Evolutionary conservation across 1,140 invertebrate genomes (phyloP).

Genomic region (Theocolax elegans): DNA sequence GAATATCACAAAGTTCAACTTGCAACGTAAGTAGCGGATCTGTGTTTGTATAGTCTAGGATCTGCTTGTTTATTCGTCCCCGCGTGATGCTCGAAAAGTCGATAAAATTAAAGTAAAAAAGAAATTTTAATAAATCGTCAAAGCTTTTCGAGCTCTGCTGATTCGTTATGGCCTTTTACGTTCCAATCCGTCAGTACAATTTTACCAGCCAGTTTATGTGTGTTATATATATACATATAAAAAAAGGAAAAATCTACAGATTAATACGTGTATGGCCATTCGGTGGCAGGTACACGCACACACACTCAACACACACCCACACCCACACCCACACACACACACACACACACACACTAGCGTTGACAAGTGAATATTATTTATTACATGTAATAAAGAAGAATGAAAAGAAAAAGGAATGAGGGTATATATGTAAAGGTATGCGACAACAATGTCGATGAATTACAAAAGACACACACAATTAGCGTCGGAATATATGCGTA

Average conservation of each 20-base stretch:
- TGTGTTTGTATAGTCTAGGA: conserved; percentile 2
- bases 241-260: neutral
- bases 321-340: no score
- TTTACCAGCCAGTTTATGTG: conserved; percentile 38
- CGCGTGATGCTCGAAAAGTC: conserved; percentile 17
- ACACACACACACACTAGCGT: no score
- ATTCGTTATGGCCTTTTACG: conserved; percentile 33
- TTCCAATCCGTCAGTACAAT: conserved; percentile 36
- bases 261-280: neutral
- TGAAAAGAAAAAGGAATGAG: no score
- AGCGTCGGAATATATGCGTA: neutral
- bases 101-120: neutral
- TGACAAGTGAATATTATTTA: conserved; percentile 11
- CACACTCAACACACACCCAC: no score
- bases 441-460: neutral
- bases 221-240: neutral
- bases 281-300: no score
- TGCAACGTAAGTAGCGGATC: conserved; percentile 14
- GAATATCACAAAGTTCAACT: no score
- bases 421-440: conserved; percentile 1
- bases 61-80: conserved; percentile 25
- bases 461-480: no score
- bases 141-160: conserved; percentile 23
- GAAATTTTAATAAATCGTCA: neutral
- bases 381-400: conserved; percentile 36